Evolutionary conservation across 2,797 vertebrate species (phyloP).

Genomic region (Tapirus indicus): DNA sequence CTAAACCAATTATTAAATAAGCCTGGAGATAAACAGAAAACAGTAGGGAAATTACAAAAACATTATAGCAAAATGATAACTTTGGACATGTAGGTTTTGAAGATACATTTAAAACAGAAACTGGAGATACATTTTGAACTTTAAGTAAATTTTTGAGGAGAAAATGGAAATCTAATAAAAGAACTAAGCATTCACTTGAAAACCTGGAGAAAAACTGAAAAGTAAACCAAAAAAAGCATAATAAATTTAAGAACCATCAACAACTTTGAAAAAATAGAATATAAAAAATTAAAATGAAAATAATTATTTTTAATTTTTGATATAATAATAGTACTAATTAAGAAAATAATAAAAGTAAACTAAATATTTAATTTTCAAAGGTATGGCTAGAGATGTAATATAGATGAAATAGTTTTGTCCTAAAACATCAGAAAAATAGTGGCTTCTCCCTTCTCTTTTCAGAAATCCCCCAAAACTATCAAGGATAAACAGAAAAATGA

Average conservation of each 20-base stretch:
- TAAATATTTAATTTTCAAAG: not conserved
- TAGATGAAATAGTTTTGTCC: not conserved
- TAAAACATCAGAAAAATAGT: not conserved
- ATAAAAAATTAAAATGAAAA: not conserved
- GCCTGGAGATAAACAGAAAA: not conserved
- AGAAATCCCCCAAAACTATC: not conserved
- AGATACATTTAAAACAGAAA: not conserved
- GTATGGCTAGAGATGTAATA: not conserved
- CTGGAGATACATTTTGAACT: not conserved
- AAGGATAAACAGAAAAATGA: not conserved
- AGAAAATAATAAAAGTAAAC: not conserved
- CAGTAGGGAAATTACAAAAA: not conserved
- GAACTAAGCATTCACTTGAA: not conserved
- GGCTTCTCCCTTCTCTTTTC: not conserved
- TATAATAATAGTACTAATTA: not conserved
- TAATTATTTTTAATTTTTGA: not conserved
- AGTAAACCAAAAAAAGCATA: not conserved
- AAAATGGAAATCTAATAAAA: not conserved
- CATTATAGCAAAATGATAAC: not conserved
- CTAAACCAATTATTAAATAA: not conserved
- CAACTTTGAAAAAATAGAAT: not conserved
- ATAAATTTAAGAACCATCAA: not conserved
- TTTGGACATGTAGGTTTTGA: not conserved
- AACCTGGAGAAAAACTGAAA: not conserved
- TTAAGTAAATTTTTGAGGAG: not conserved